phyloP scores from a whole-genome alignment of 2,888 invertebrate species.

The Trachelus iudaicus region DNA sequence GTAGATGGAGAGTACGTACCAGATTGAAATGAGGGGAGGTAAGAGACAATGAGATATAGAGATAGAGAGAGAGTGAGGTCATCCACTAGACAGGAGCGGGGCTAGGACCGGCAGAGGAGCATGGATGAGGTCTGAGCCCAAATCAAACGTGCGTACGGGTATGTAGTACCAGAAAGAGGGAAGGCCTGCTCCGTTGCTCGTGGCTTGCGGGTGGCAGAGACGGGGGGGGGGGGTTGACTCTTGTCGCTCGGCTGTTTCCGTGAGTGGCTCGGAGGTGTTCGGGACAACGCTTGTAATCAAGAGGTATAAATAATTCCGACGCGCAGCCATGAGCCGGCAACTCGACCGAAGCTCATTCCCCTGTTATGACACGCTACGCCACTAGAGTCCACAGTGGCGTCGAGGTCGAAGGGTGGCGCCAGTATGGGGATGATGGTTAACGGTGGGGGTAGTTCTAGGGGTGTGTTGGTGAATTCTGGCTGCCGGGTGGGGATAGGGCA shows the following conservation, averaged over 20 bases:
- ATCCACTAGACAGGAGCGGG: conserved; percentile 19
- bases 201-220: not conserved
- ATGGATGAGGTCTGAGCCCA: too few relatives aligned
- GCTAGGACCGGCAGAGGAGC: too few relatives aligned
- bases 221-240: not conserved
- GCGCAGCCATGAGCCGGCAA: conserved; percentile 46
- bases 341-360: conserved; percentile 39
- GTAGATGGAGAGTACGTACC: too few relatives aligned
- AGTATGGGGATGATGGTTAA: too few relatives aligned
- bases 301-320: conserved; percentile 59
- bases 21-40: not conserved
- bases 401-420: too few relatives aligned
- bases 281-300: conserved; percentile 55
- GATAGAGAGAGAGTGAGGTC: conserved; percentile 7
- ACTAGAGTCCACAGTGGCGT: not conserved
- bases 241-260: conserved; percentile 42
- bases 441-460: too few relatives aligned
- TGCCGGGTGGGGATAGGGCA: not conserved
- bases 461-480: too few relatives aligned
- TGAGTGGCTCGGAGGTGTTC: conserved; percentile 32
- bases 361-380: conserved; percentile 40
- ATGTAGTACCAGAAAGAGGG: too few relatives aligned
- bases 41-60: conserved; percentile 5
- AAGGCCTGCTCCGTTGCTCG: not conserved
- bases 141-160: too few relatives aligned